A percentile compares a stretch with the other conserved stretches of the same genome.
Conservation (phyloP, 1,140 invertebrate species). For the Drosophila pallidifrons region DNA sequence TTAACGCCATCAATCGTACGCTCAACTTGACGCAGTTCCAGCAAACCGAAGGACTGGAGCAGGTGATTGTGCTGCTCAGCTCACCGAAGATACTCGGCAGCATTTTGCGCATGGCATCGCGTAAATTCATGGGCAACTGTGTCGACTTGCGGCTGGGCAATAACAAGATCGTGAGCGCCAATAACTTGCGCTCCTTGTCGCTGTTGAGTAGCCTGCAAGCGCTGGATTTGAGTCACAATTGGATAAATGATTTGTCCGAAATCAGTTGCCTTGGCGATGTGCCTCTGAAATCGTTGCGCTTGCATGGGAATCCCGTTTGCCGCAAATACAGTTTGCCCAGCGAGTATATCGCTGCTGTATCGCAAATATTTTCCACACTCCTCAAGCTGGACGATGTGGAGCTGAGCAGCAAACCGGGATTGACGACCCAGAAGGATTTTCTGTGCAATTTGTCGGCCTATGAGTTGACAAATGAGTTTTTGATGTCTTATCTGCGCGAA, state of each 20-base stretch:
- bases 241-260: constrained; percentile 58
- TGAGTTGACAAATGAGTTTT: constrained; percentile 64
- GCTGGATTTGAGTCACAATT: constrained; percentile 71
- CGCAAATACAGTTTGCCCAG: constrained; percentile 82
- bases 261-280: constrained; percentile 52
- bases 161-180: constrained; percentile 63
- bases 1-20: constrained; percentile 55
- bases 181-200: constrained; percentile 37
- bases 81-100: constrained; percentile 49
- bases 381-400: constrained; percentile 63
- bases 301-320: constrained; percentile 86
- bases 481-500: constrained; percentile 56
- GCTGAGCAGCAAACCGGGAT: constrained; percentile 41
- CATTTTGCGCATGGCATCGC: constrained; percentile 53
- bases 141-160: constrained; percentile 60
- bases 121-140: constrained; percentile 61
- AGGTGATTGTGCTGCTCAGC: constrained; percentile 63
- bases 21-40: constrained; percentile 70
- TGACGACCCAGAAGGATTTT: constrained; percentile 65
- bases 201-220: constrained; percentile 61
- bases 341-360: constrained; percentile 85
- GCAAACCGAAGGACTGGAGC: constrained; percentile 46
- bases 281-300: constrained; percentile 68
- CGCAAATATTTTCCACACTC: constrained; percentile 83
- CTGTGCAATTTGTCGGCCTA: constrained; percentile 66